A percentile compares a stretch with the other conserved stretches of the same genome.
Conservation (phyloP, 2,888 invertebrate genomes). For the Podotricha telesiphe region DNA sequence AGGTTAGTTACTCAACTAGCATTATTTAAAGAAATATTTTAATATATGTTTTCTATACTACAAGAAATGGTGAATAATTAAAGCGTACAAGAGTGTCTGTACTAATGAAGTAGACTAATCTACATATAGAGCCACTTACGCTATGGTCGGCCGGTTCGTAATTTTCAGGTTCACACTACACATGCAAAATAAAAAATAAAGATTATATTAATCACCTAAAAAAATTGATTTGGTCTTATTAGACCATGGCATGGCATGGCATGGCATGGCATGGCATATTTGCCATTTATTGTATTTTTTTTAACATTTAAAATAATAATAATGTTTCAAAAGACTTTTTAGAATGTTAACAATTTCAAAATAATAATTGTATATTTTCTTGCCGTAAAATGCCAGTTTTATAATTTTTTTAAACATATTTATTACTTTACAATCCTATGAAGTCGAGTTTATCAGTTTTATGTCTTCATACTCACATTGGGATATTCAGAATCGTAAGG, state of each 20-base stretch:
- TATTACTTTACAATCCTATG: constrained; percentile 7
- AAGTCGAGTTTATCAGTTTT: background rate
- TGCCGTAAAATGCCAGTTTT: no score
- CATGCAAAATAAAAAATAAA: constrained; percentile 35
- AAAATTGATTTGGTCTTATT: no score
- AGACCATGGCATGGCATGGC: no score
- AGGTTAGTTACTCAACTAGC: constrained; percentile 1
- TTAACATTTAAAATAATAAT: no score
- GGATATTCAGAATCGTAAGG: constrained; percentile 37
- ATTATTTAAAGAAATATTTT: constrained; percentile 1
- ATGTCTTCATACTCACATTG: constrained; percentile 36
- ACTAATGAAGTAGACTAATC: constrained; percentile 11
- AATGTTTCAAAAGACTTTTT: no score
- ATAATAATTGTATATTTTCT: no score
- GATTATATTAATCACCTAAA: background rate
- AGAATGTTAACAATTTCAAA: no score
- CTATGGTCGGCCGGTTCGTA: constrained; percentile 37
- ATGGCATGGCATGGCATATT: no score
- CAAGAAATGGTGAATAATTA: background rate
- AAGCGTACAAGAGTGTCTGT: constrained; percentile 3
- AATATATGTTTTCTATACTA: background rate
- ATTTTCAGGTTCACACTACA: constrained; percentile 35
- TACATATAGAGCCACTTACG: constrained; percentile 37
- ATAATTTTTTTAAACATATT: no score
- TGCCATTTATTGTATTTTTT: no score